Percentiles rank a stretch among this genome's conserved stretches.
These are phyloP conservation scores for Jacana jacana DNA, from an alignment of 2,113 vertebrate genomes.

Conservation along the genomic window DNA sequence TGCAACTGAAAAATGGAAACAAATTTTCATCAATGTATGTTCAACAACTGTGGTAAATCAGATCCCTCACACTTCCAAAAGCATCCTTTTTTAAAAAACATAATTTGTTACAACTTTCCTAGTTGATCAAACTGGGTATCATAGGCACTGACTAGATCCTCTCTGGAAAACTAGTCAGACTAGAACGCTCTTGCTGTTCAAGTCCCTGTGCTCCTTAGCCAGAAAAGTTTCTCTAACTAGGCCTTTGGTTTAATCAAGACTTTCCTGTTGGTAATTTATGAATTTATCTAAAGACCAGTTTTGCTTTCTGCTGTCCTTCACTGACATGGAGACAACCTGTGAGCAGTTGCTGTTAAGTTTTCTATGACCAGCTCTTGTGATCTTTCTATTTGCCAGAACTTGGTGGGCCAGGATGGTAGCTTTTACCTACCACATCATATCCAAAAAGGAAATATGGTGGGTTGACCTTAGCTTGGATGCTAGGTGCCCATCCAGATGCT, in stretches of 20 bases:
- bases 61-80: not conserved
- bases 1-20: not conserved
- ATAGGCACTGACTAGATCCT: not conserved
- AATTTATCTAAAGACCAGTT: not conserved
- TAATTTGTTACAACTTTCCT: not conserved
- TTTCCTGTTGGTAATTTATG: not conserved
- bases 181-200: not conserved
- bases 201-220: not conserved
- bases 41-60: not conserved
- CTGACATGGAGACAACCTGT: not conserved
- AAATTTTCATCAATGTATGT: not conserved
- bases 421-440: not conserved
- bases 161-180: not conserved
- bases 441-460: not conserved
- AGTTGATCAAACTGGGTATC: not conserved
- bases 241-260: not conserved
- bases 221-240: not conserved
- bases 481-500: not conserved
- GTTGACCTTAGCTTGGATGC: not conserved
- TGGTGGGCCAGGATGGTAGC: not conserved
- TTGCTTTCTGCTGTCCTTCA: not conserved
- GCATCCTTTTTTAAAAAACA: accelerated
- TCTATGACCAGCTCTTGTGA: not conserved
- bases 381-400: not conserved
- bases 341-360: not conserved